Base-by-base conservation (phyloP, 2,113 vertebrate species). In the Spea multiplicata region DNA sequence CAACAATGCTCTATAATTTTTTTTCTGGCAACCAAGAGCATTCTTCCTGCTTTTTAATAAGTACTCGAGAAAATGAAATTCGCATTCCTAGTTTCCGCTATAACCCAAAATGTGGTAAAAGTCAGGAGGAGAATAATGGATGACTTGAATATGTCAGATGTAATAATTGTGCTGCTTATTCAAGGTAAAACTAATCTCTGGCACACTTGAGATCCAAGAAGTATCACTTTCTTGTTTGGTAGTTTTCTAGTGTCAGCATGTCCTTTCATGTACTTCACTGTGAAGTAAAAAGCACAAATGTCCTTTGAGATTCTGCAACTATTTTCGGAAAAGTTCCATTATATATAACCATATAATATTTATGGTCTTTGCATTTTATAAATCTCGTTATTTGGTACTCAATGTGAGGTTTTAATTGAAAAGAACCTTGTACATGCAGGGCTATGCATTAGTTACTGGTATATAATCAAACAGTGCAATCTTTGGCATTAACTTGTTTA, bases 61-160 rank as follows among this genome's bases (percentile, higher is more conserved):
- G 30, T 30, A 30, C 30, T 30, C 30, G 30, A 30, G 2, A 30
- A 30, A 30, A 30, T 30, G 30, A 30, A 30, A 30, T 30, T 30
- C 30, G 1, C 30, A 30, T 30, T 30, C 30, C 30, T 30, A 30
- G 30, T 30, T 30, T 30, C 30, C 30, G 2, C 30, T 30, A 30
- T 30, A 1, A 30, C 30, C 30, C 30, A 30, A 30, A 76, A 77
- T 53, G 52, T 61, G 52, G 66, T 50, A 70, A 44, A 52, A 77
- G 53, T 77, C 75, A 77, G 30, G 30, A 30, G 66, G 53, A 68
- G 53, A 76, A 69, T 76, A 76, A 76, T 76, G 52, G 65, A 76
- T 76, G 57, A 69, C 65, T 76, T 69, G 74, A 76, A 76, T 66
- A 46, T 69, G 64, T 76, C 74, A 76, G 74, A 76, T 76, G 65